Percentiles rank a stretch among this genome's conserved stretches.
phyloP scores from a whole-genome alignment of 2,888 invertebrate genomes.

The Pseudococcus jackbeardsleyi region DNA sequence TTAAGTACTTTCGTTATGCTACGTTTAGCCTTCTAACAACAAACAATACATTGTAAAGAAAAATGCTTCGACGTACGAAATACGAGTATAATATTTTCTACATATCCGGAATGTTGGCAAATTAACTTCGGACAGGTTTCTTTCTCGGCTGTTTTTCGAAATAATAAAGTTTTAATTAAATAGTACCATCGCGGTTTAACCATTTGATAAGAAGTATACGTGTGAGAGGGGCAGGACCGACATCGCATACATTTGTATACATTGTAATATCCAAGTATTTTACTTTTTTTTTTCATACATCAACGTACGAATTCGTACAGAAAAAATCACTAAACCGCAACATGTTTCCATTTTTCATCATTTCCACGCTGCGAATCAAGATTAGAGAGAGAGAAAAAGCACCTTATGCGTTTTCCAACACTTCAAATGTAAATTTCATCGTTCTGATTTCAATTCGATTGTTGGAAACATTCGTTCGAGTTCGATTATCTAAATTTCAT shows the following conservation, averaged over 20 bases:
- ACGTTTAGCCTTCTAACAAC: conserved; percentile 42
- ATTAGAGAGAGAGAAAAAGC: neutral
- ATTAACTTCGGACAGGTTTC: conserved; percentile 26
- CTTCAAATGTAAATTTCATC: conserved; percentile 28
- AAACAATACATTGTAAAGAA: conserved; percentile 48
- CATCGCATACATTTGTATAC: conserved; percentile 23
- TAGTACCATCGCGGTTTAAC: neutral
- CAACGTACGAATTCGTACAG: no score
- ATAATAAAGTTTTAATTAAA: conserved; percentile 42
- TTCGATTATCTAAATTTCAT: conserved; percentile 52
- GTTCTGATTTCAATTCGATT: conserved; percentile 6
- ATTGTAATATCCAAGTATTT: neutral
- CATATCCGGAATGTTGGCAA: conserved; percentile 41
- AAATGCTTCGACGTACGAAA: neutral
- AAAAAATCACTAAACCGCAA: neutral
- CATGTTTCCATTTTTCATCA: neutral
- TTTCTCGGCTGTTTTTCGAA: neutral
- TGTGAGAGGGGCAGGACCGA: conserved; percentile 8
- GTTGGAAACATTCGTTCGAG: neutral
- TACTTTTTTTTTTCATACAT: neutral
- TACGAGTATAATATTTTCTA: neutral
- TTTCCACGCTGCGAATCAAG: no score
- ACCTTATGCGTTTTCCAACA: neutral
- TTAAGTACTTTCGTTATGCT: conserved; percentile 55
- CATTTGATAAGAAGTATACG: conserved; percentile 8